Conservation (phyloP, 2,797 vertebrate species). For the Choloepus didactylus region DNA sequence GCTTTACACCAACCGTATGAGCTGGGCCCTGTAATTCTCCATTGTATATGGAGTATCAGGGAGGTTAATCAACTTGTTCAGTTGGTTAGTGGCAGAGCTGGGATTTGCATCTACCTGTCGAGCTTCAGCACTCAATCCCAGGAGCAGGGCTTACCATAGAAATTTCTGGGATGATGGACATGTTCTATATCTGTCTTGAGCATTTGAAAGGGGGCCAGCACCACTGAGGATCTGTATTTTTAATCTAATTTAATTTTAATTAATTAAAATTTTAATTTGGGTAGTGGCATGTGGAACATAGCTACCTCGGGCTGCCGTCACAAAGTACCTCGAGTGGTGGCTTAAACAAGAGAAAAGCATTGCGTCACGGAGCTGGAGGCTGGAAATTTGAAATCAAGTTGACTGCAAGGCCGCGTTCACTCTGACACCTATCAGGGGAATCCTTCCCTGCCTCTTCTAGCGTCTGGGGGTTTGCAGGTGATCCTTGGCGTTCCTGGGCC, state of each 20-base stretch:
- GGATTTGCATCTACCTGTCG: rapidly evolving
- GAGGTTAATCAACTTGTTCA: background rate
- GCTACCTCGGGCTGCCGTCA: too few relatives aligned
- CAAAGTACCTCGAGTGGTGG: too few relatives aligned
- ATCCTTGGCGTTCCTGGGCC: too few relatives aligned
- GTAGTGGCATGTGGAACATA: rapidly evolving
- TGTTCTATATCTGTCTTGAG: background rate
- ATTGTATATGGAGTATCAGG: background rate
- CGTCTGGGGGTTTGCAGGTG: too few relatives aligned
- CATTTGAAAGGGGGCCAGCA: background rate
- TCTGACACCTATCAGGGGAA: too few relatives aligned
- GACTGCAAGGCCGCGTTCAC: too few relatives aligned
- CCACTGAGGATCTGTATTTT: background rate
- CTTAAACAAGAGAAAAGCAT: too few relatives aligned
- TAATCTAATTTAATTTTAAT: background rate
- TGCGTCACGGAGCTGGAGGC: too few relatives aligned
- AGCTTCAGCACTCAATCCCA: too few relatives aligned
- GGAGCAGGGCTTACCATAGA: background rate
- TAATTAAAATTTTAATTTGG: background rate
- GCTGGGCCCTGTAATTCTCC: background rate
- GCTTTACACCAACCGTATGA: background rate
- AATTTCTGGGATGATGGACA: rapidly evolving
- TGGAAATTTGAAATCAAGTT: too few relatives aligned
- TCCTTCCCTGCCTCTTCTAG: too few relatives aligned
- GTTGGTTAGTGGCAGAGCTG: background rate